Conservation (phyloP, 1,140 invertebrate genomes). For the Caenorhabditis latens region DNA sequence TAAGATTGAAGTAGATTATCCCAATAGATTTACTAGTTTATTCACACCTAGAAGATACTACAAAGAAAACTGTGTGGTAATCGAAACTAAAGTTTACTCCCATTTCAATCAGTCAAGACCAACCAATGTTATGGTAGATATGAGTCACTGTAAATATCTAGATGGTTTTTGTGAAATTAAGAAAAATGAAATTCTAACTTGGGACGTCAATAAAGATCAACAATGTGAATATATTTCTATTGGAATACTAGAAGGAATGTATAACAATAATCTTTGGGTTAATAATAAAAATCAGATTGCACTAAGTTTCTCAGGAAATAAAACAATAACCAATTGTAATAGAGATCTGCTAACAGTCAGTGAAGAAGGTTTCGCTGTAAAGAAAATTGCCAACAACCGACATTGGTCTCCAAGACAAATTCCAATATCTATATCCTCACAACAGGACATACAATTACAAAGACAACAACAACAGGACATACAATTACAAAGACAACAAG, state of each 20-base stretch:
- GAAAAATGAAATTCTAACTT: constrained; percentile 65
- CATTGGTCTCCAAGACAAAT: constrained; percentile 25
- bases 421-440: no score
- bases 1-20: constrained; percentile 63
- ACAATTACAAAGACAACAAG: no score
- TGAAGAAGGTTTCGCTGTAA: constrained; percentile 65
- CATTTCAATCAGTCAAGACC: constrained; percentile 62
- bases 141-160: constrained; percentile 66
- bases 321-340: constrained; percentile 61
- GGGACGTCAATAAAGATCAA: constrained; percentile 66
- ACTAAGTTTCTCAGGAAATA: constrained; percentile 22
- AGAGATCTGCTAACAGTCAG: constrained; percentile 54
- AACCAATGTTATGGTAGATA: constrained; percentile 53
- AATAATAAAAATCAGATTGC: constrained; percentile 54
- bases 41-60: constrained; percentile 63
- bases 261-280: constrained; percentile 41
- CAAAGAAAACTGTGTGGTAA: constrained; percentile 65
- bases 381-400: no score
- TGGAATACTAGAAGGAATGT: constrained; percentile 45
- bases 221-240: constrained; percentile 52
- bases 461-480: no score
- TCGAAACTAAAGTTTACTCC: constrained; percentile 66
- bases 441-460: no score
- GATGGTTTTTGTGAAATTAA: constrained; percentile 64
- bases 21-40: constrained; percentile 65